A percentile compares a stretch with the other conserved stretches of the same genome.
These are phyloP conservation scores for Tetraodon nigroviridis DNA, from an alignment of 2,113 vertebrate species.

Conservation along the genomic window DNA sequence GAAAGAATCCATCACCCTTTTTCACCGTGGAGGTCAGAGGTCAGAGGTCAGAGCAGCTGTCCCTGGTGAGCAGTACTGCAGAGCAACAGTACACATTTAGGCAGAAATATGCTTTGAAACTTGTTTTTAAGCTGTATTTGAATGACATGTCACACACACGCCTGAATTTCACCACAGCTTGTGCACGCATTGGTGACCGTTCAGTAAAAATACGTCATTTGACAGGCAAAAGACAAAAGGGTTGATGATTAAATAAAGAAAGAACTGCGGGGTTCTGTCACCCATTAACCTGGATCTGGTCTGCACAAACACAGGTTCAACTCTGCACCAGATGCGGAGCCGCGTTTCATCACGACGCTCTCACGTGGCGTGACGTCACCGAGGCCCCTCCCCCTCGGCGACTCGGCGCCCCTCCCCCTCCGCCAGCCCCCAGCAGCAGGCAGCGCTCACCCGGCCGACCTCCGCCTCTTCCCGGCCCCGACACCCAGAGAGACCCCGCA, in stretches of 20 bases:
- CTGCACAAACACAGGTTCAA: background rate
- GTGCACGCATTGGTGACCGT: background rate
- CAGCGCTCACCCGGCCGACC: constrained; percentile 41
- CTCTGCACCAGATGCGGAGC: constrained; percentile 28
- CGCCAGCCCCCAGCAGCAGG: constrained; percentile 35
- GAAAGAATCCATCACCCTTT: too few relatives aligned
- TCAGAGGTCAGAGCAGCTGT: too few relatives aligned
- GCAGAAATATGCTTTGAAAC: too few relatives aligned
- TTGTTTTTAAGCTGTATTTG: too few relatives aligned
- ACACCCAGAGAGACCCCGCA: constrained; percentile 25
- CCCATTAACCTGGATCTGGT: background rate
- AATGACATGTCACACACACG: too few relatives aligned
- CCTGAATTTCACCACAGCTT: background rate
- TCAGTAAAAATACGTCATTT: too few relatives aligned
- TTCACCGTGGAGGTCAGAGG: too few relatives aligned
- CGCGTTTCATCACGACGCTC: background rate
- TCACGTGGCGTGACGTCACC: constrained; percentile 62
- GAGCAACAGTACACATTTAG: too few relatives aligned
- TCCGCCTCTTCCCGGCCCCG: constrained; percentile 43
- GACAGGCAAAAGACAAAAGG: too few relatives aligned
- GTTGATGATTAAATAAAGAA: too few relatives aligned
- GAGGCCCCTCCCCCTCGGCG: constrained; percentile 63
- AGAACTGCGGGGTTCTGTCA: background rate
- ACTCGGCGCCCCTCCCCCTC: constrained; percentile 26
- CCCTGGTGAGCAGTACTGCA: too few relatives aligned